phyloP scores from a whole-genome alignment of 2,888 invertebrate species.

The Ichneumon xanthorius region DNA sequence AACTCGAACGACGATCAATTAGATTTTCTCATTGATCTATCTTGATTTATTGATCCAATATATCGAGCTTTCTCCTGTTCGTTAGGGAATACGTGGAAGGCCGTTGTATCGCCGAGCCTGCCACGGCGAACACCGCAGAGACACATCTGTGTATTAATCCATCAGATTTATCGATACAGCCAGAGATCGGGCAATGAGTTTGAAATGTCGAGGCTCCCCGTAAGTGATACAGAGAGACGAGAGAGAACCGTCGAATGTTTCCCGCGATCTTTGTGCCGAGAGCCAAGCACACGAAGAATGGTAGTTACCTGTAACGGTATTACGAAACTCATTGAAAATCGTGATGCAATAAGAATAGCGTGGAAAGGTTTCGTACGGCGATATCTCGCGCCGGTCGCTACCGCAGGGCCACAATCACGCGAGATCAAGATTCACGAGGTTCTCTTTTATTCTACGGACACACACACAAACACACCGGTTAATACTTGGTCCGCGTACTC shows the following conservation, averaged over 20 bases:
- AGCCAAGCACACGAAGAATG: not conserved
- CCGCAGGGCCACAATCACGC: constrained; percentile 56
- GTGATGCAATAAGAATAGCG: constrained; percentile 59
- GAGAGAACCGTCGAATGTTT: constrained; percentile 46
- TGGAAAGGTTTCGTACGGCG: constrained; percentile 62
- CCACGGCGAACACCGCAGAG: not conserved
- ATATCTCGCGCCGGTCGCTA: constrained; percentile 49
- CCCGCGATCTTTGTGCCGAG: constrained; percentile 50
- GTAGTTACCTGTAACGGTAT: constrained; percentile 3
- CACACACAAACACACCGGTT: not conserved
- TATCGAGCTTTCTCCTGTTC: not conserved
- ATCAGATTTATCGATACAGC: constrained; percentile 1
- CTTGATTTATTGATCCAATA: not conserved
- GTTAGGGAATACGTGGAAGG: not conserved
- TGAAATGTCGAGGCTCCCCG: constrained; percentile 59
- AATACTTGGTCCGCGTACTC: constrained; percentile 24
- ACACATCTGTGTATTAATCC: constrained; percentile 14
- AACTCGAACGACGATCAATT: not conserved
- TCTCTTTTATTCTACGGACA: constrained; percentile 22
- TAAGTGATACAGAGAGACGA: not conserved
- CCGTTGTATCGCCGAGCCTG: not conserved
- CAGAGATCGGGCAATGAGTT: not conserved
- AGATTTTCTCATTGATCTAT: not conserved
- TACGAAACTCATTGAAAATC: constrained; percentile 60
- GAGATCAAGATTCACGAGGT: constrained; percentile 54